phyloP scores from a whole-genome alignment of 2,888 invertebrate genomes.

The Nesidiocoris tenuis region DNA sequence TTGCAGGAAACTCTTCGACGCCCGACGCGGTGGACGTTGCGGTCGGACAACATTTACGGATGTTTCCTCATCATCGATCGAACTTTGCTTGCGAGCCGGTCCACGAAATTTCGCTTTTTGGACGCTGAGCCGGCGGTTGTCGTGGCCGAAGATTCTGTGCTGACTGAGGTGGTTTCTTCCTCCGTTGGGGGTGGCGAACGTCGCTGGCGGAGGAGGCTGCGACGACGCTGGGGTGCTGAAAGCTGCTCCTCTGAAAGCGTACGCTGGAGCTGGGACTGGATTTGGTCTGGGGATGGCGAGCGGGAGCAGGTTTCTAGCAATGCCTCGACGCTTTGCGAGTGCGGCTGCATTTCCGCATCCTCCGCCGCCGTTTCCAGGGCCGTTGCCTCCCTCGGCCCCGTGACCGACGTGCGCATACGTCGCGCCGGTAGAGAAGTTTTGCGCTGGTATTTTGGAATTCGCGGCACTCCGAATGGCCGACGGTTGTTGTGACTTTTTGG shows the following conservation, averaged over 20 bases:
- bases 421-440: constrained; percentile 14
- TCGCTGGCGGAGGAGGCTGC: constrained; percentile 48
- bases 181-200: constrained; percentile 53
- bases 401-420: not conserved
- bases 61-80: constrained; percentile 65
- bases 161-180: constrained; percentile 12
- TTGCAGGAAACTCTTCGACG: constrained; percentile 37
- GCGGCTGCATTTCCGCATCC: constrained; percentile 42
- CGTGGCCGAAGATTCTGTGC: constrained; percentile 13
- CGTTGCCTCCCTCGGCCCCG: not conserved
- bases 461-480: constrained; percentile 40
- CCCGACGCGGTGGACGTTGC: constrained; percentile 1
- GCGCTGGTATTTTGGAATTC: constrained; percentile 25
- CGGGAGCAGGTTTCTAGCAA: constrained; percentile 53
- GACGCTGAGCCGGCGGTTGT: constrained; percentile 51
- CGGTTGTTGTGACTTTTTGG: constrained; percentile 46
- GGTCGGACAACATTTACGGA: not conserved
- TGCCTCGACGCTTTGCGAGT: constrained; percentile 65
- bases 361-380: constrained; percentile 1
- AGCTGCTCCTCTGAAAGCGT: constrained; percentile 41
- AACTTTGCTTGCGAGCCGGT: constrained; percentile 80
- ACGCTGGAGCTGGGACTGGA: constrained; percentile 17
- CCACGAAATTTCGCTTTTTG: constrained; percentile 73
- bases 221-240: constrained; percentile 55
- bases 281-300: constrained; percentile 34